Percentiles rank a stretch among this genome's conserved stretches.
These are phyloP conservation scores for Macrobrachium rosenbergii DNA, from an alignment of 1,140 invertebrate species.

Conservation along the genomic window DNA sequence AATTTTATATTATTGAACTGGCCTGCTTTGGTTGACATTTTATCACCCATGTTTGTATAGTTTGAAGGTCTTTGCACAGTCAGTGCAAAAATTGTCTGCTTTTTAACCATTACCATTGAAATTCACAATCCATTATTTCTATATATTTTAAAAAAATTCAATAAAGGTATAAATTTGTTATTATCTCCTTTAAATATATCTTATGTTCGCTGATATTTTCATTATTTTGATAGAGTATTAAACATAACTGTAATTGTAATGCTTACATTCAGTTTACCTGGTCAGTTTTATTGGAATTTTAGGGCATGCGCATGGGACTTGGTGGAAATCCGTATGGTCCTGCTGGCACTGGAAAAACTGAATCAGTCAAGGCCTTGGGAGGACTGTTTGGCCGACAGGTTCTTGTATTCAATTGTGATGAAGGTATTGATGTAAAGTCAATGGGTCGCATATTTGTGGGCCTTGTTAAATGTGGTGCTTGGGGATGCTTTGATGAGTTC, in stretches of 20 bases:
- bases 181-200: too few species aligned
- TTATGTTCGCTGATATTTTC: too few species aligned
- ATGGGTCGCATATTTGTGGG: slow-evolving; percentile 95
- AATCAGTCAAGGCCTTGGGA: slow-evolving; percentile 96
- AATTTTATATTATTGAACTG: background rate
- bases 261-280: background rate
- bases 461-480: slow-evolving; percentile 93
- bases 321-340: slow-evolving; percentile 99
- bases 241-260: background rate
- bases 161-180: too few species aligned
- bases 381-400: slow-evolving; percentile 91
- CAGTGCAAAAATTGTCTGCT: too few species aligned
- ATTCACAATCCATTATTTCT: background rate
- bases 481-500: slow-evolving; percentile 99
- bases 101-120: too few species aligned
- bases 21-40: background rate
- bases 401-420: slow-evolving; percentile 98
- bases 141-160: too few species aligned
- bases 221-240: too few species aligned
- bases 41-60: too few species aligned
- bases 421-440: slow-evolving; percentile 92
- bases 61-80: too few species aligned
- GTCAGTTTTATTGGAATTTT: slow-evolving; percentile 61
- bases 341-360: slow-evolving; percentile 97
- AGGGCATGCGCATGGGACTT: slow-evolving; percentile 93